These are phyloP conservation scores for Pristionchus japonicus DNA, from an alignment of 2,888 invertebrate genomes.

Conservation along the genomic window DNA sequence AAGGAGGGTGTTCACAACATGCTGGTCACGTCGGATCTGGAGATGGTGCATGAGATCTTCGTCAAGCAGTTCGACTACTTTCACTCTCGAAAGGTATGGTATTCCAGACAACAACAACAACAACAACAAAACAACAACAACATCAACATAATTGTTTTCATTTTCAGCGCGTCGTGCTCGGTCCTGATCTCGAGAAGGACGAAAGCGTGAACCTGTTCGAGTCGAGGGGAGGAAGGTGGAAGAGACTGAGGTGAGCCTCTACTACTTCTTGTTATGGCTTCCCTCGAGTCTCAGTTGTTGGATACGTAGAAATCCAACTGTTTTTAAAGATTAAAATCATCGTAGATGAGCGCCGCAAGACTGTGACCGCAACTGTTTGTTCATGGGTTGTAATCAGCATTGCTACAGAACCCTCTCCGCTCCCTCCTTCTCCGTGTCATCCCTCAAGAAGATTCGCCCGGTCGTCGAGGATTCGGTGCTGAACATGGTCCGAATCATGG, in stretches of 20 bases:
- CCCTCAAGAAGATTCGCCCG: conserved; percentile 27
- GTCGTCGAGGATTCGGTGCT: conserved; percentile 25
- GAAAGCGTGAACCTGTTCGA: not conserved
- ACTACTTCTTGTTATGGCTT: not conserved
- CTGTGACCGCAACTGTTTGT: too few species aligned
- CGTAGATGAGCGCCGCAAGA: too few species aligned
- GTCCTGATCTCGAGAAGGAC: conserved; percentile 2
- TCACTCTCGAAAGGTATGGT: conserved; percentile 56
- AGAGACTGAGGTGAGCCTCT: conserved; percentile 23
- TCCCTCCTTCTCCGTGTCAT: conserved; percentile 1
- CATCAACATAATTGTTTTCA: not conserved
- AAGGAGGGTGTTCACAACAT: conserved; percentile 57
- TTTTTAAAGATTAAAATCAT: too few species aligned
- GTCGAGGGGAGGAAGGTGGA: conserved; percentile 40
- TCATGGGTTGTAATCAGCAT: not conserved
- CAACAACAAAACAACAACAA: not conserved
- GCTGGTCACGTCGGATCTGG: conserved; percentile 75
- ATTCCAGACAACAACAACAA: not conserved
- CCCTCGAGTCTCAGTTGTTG: not conserved
- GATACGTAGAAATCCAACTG: not conserved
- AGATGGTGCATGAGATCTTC: conserved; percentile 75
- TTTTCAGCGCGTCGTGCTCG: not conserved
- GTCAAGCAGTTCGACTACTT: conserved; percentile 76
- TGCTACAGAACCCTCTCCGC: conserved; percentile 26
- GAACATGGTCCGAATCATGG: conserved; percentile 21